Evolutionary conservation across 2,888 invertebrate species (phyloP).

Genomic region (Polylopha cassiicola): DNA sequence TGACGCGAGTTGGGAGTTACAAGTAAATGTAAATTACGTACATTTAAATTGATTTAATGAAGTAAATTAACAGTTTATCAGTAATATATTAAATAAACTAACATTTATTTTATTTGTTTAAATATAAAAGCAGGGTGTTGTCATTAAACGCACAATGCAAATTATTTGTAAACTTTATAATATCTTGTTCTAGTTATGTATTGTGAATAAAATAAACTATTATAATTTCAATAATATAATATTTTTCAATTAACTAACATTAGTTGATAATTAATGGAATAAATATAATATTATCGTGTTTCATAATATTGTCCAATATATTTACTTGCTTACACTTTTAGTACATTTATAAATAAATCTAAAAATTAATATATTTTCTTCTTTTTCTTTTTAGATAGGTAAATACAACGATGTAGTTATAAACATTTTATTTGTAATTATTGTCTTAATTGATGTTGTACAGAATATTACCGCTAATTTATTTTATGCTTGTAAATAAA

Average conservation of each 20-base stretch:
- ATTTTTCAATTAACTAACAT: background rate
- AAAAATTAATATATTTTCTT: conserved; percentile 23
- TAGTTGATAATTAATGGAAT: too few relatives aligned
- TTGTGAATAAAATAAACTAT: too few relatives aligned
- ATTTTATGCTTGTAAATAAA: conserved; percentile 49
- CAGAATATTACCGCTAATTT: conserved; percentile 37
- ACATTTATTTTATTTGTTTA: background rate
- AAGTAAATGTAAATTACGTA: too few relatives aligned
- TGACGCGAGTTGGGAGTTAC: too few relatives aligned
- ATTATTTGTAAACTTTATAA: conserved; percentile 27
- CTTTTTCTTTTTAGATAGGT: conserved; percentile 26
- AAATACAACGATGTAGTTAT: conserved; percentile 33
- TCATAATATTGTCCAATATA: conserved; percentile 37
- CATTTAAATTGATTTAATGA: too few relatives aligned
- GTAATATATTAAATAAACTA: too few relatives aligned
- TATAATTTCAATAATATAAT: too few relatives aligned
- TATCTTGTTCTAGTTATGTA: too few relatives aligned
- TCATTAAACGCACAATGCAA: conserved; percentile 54
- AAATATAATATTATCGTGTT: conserved; percentile 26
- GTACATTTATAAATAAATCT: too few relatives aligned
- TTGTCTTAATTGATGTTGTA: conserved; percentile 53
- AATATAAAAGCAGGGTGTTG: conserved; percentile 1
- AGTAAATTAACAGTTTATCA: too few relatives aligned
- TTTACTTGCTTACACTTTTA: too few relatives aligned
- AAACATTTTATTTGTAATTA: conserved; percentile 27